Percentiles rank a stretch among this genome's conserved stretches.
These are phyloP conservation scores for Euplagia quadripunctaria DNA, from an alignment of 2,888 invertebrate species.

Conservation along the genomic window DNA sequence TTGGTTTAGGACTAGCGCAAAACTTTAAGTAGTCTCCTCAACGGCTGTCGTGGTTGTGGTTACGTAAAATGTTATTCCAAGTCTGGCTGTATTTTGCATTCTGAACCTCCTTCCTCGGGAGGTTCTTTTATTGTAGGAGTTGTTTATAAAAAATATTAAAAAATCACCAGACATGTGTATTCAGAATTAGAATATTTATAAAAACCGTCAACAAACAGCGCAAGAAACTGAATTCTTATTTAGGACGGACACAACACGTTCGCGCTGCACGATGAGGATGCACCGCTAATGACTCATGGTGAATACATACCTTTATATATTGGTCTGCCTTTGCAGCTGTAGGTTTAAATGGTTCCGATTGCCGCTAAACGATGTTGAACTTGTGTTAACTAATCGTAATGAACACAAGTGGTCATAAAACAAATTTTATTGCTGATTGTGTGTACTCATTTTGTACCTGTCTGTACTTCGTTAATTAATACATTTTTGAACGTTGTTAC, in stretches of 20 bases:
- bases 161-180: no score
- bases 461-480: neutral
- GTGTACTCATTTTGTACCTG: slow-evolving; percentile 3
- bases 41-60: neutral
- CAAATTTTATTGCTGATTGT: slow-evolving; percentile 9
- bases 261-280: neutral
- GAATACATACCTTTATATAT: slow-evolving; percentile 5
- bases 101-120: no score
- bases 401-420: slow-evolving; percentile 36
- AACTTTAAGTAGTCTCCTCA: no score
- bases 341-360: slow-evolving; percentile 57
- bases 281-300: slow-evolving; percentile 11
- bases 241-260: neutral
- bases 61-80: neutral
- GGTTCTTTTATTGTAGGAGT: neutral
- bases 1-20: no score
- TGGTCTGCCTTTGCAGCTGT: slow-evolving; percentile 34
- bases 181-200: no score
- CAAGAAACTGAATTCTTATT: neutral
- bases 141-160: neutral
- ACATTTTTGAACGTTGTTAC: no score
- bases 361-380: slow-evolving; percentile 60
- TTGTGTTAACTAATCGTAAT: slow-evolving; percentile 61
- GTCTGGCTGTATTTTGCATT: no score
- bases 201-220: no score